Percentiles rank a stretch among this genome's conserved stretches.
phyloP scores from a whole-genome alignment of 2,888 invertebrate genomes.

The Andrena praecox region DNA sequence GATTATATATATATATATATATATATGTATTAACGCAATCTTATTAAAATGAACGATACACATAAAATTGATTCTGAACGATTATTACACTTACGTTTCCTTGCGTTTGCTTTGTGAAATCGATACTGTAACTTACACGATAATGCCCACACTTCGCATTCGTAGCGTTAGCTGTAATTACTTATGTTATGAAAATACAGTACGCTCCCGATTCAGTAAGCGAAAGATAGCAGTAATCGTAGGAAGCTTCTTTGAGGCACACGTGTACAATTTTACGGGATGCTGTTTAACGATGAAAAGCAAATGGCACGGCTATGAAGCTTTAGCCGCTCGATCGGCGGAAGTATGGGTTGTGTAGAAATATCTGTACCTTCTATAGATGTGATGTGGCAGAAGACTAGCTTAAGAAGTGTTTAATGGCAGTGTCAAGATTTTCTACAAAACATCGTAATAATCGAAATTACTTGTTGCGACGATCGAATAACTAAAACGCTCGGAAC shows the following conservation, averaged over 20 bases:
- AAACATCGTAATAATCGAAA: conserved; percentile 5
- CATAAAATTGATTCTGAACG: conserved; percentile 6
- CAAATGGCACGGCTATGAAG: conserved; percentile 14
- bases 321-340: background rate
- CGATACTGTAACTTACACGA: conserved; percentile 16
- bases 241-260: conserved; percentile 72
- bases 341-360: conserved; percentile 18
- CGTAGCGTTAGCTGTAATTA: conserved; percentile 3
- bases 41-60: conserved; percentile 2
- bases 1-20: conserved; percentile 14
- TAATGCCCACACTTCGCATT: conserved; percentile 37
- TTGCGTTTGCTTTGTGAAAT: conserved; percentile 9
- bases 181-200: conserved; percentile 21
- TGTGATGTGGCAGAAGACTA: conserved; percentile 58
- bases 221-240: conserved; percentile 1
- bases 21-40: background rate
- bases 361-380: background rate
- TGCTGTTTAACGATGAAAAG: conserved; percentile 7
- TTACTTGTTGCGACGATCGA: background rate
- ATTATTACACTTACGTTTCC: conserved; percentile 20
- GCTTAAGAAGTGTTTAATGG: conserved; percentile 63
- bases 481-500: conserved; percentile 4
- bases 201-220: background rate
- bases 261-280: conserved; percentile 52
- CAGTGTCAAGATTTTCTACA: conserved; percentile 16